Conservation (phyloP, 1,140 invertebrate species). For the Babylonia areolata region DNA sequence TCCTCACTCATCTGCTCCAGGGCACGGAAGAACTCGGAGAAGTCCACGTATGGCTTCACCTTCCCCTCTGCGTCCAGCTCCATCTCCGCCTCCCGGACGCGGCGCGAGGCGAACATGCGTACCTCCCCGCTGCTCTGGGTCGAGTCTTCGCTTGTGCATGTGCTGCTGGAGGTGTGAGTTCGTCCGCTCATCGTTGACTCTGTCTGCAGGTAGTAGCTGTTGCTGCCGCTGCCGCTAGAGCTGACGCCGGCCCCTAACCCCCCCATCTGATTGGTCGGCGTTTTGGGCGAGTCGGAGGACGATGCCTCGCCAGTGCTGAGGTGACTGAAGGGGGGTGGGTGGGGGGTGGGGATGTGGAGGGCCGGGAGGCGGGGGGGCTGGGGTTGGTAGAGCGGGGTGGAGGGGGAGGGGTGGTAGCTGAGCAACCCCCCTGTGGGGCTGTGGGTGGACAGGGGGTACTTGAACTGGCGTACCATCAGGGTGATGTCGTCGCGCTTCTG, state of each 20-base stretch:
- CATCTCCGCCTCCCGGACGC: slow-evolving; percentile 62
- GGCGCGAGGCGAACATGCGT: slow-evolving; percentile 59
- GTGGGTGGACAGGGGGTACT: slow-evolving; percentile 82
- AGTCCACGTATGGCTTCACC: slow-evolving; percentile 89
- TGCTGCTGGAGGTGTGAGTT: slow-evolving; percentile 60
- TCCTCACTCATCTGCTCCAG: slow-evolving; percentile 79
- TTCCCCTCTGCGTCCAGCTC: slow-evolving; percentile 80
- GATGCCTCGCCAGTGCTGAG: slow-evolving; percentile 57
- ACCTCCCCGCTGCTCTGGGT: slow-evolving; percentile 68
- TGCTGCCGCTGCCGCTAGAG: too few species aligned
- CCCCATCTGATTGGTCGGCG: slow-evolving; percentile 45
- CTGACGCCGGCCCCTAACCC: slow-evolving; percentile 30
- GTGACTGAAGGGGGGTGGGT: slow-evolving; percentile 49
- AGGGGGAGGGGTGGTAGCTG: slow-evolving; percentile 22
- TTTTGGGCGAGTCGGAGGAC: slow-evolving; percentile 42
- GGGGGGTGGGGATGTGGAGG: slow-evolving; percentile 38
- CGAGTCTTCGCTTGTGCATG: slow-evolving; percentile 60
- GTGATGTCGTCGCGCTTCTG: slow-evolving; percentile 87
- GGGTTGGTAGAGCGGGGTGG: not conserved
- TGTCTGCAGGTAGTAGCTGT: slow-evolving; percentile 36
- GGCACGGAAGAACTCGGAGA: slow-evolving; percentile 87
- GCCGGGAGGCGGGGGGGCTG: slow-evolving; percentile 18
- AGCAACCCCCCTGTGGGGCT: slow-evolving; percentile 57
- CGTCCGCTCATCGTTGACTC: slow-evolving; percentile 25
- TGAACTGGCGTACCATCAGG: slow-evolving; percentile 90